Evolutionary conservation across 1,140 invertebrate species (phyloP), one percentile per base, ranked within the genome.

Genomic region (Doryteuthis pealeii): DNA sequence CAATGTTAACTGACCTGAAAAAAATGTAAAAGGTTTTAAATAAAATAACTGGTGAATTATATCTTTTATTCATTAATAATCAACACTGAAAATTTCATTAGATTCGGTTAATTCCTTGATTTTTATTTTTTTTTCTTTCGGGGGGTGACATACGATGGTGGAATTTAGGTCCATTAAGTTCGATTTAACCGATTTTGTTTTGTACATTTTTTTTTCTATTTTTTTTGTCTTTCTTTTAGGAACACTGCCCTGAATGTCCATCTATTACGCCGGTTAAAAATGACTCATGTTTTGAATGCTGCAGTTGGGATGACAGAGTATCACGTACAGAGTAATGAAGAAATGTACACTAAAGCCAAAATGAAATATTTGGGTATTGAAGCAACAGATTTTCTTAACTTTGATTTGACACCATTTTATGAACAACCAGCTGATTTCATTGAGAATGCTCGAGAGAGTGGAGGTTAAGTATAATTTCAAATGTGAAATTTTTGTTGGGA

Each of bases 241-340:
- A 72, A 77, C 22, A 78, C 81, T 68, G 85, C 83, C 5, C 75
- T 76, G n/a, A 76, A 77, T 68, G 65, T 80, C 30, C 26, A 70
- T 12, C 70, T 71, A 12, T 72, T 97, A 72, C 87, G 91, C 77
- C 87, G 90, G 70, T 91, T 95, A 87, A 93, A 94, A 54, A 92
- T 96, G 28, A 96, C 94, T 71, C 94, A 96, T 85, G 92, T 97
- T 10, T 85, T 97, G 28, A 97, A 97, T 87, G 91, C 93, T 28
- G 95, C 95, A 2, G 92, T 95, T 84, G 94, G 95, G 30, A 91
- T 91, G 77, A 92, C 92, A 86, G 92, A 92, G 6, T 83, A 73
- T 35, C 92, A 93, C 87, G 94, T 96, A 28, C 92, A 95, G 82
- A 95, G 94, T 2, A 92, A 92, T 81, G 89, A 90, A 76, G 87